These are phyloP conservation scores for Anser cygnoides DNA, from an alignment of 2,113 vertebrate species.

Conservation along the genomic window DNA sequence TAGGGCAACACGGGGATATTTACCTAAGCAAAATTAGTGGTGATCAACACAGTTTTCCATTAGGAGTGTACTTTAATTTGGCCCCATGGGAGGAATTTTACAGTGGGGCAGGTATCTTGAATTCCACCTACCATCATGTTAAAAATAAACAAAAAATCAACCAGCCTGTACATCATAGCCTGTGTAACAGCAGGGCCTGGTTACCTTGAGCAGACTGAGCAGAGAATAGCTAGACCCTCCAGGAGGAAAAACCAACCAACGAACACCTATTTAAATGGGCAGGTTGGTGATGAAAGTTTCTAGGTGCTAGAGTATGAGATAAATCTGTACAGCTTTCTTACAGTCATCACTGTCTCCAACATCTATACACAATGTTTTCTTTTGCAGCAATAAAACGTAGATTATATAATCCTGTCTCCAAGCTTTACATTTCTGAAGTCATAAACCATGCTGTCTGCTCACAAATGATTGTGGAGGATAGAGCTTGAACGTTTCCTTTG, in stretches of 20 bases:
- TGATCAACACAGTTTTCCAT: background rate
- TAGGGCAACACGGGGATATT: background rate
- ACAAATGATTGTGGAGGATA: slow-evolving; percentile 20
- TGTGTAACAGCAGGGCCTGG: background rate
- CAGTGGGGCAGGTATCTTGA: background rate
- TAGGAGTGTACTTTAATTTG: background rate
- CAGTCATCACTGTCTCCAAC: background rate
- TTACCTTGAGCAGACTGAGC: background rate
- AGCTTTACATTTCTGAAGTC: slow-evolving; percentile 24
- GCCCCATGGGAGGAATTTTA: background rate
- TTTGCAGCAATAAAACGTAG: background rate
- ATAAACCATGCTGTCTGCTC: slow-evolving; percentile 20
- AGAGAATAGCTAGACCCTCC: background rate
- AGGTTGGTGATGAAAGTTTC: background rate
- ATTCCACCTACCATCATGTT: background rate
- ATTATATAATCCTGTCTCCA: slow-evolving; percentile 8
- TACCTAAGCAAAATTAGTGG: background rate
- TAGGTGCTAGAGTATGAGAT: background rate
- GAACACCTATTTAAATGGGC: background rate
- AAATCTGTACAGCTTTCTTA: background rate
- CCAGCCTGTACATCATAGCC: background rate
- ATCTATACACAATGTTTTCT: slow-evolving; percentile 1
- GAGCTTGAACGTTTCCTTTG: slow-evolving; percentile 9
- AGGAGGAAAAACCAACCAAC: background rate
- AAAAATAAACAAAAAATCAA: background rate